Base-by-base conservation (phyloP, 2,797 vertebrate species). In the Setipinna tenuifilis region DNA sequence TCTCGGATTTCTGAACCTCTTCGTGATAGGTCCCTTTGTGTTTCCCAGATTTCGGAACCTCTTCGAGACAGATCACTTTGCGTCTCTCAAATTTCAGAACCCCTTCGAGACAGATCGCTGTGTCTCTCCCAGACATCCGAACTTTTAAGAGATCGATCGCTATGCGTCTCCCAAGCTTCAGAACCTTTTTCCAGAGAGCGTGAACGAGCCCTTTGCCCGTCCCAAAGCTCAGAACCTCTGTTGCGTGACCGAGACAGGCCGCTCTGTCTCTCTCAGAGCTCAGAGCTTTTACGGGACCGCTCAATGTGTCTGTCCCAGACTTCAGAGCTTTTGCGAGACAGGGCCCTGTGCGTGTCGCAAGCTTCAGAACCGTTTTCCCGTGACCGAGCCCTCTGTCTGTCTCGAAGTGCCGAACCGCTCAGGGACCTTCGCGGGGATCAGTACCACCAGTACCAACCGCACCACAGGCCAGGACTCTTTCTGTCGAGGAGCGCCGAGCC, bases 91-190 rank as follows among this genome's bases (percentile, higher is more conserved):
- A 65, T 23, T 28, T 65, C 62, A 14, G 62, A 65, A 14, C 23
- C 62, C 0, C 2, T 65, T 14, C 23, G 62, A 11, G 62, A 65
- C 62, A 90, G 91, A n/a, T 85, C 91, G 7, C 86, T 93, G 83
- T 91, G 88, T 87, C 87, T 85, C 89, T 86, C 93, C 89, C 95
- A 92, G 90, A 89, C 86, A 44, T 91, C 86, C 19, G 94, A 95
- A 83, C 82, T 87, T 65, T 58, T 90, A 35, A 86, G 88, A 87
- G 90, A 90, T 84, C 87, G 90, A 46, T 89, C 90, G 62, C 88
- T 87, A 61, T 71, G 68, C 6, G 25, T 71, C 0, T 71, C 68
- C 5, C 68, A 71, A 3, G 25, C n/a, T 10, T 65, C 61, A 25
- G 61, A 65, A 65, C 61, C 61, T 10, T 11, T 65, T 25, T 41